Base-by-base conservation (phyloP, 1,140 invertebrate species). In the Mamestra configurata region DNA sequence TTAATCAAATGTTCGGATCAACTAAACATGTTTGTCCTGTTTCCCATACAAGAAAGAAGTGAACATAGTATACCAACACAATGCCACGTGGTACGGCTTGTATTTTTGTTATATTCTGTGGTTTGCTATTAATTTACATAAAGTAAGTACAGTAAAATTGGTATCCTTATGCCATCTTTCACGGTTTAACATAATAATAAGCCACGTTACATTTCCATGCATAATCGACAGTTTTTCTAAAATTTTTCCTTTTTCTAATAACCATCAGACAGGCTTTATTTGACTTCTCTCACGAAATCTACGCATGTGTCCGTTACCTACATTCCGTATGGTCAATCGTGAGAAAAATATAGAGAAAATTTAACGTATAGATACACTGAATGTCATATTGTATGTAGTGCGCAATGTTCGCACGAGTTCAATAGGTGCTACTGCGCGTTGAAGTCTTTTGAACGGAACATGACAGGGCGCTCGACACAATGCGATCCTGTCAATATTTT, bases 271-370 rank as follows among this genome's bases (percentile, higher is more conserved):
- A 75, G 71, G 71, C 71, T 75, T 71, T 75, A 75, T 75, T 59
- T 59, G 55, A 24, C 71, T 75, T 75, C 71, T 75, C 71, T 75
- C 71, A 75, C 71, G 71, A 75, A 75, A 75, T 75, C 51, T 59
- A 43, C 59, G 71, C 53, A 59, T 59, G 71, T 75, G 53, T 75
- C 53, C 71, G 20, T 75, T 75, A 75, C 71, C 71, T 75, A 75
- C 71, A 77, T 77, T 77, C 24, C 24, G 43, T 64, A 49, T 77
- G 59, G 73, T 61, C 73, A 31, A 68, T 77, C 61, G 75, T 77
- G 75, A 77, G 71, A 77, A 77, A 77, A 77, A 64, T 77, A 61
- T 77, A 77, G 55, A 64, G 57, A 61, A 77, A 77, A 77, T 51
- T 37, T 77, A 51, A 27, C 73, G 31, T 64, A 77, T 77, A 77